Evolutionary conservation across 1,140 invertebrate genomes (phyloP), one percentile per base, ranked within the genome.

Genomic region (Calosoma granatense): DNA sequence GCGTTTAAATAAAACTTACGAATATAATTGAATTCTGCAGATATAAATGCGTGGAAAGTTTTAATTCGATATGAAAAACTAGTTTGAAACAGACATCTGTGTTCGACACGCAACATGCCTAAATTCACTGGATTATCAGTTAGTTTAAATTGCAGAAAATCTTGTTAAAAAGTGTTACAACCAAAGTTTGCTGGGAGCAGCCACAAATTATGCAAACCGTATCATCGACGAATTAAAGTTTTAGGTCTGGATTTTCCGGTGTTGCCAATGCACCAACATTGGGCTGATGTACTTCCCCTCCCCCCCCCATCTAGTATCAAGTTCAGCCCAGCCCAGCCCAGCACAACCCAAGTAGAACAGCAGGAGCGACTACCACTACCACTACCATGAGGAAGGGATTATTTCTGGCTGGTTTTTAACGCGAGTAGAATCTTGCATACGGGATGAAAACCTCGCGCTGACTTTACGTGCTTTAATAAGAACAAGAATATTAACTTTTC

Each of bases 401-500:
- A n/a, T n/a, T n/a, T n/a, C n/a, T n/a, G n/a, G n/a, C n/a, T n/a
- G n/a, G n/a, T n/a, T n/a, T n/a, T n/a, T n/a, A n/a, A n/a, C n/a
- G n/a, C n/a, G n/a, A n/a, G n/a, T n/a, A n/a, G n/a, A n/a, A n/a
- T n/a, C n/a, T n/a, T n/a, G n/a, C n/a, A n/a, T n/a, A n/a, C n/a
- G n/a, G n/a, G n/a, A n/a, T n/a, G n/a, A n/a, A n/a, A n/a, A n/a
- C n/a, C n/a, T n/a, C 41, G 41, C 17, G 41, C 3, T 47, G 41
- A 4, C 6, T 17, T 47, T 47, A 17, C 41, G 41, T 17, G 41
- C 41, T 47, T 47, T 47, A 47, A 47, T 47, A 47, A 47, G 41
- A 47, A 47, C 41, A 47, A 47, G 41, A 47, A 47, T 47, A 47
- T 47, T 47, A 47, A 47, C 41, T 47, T 47, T 47, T 47, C 41